These are phyloP conservation scores for Tiliacea aurago DNA, from an alignment of 2,888 invertebrate genomes.

Conservation along the genomic window DNA sequence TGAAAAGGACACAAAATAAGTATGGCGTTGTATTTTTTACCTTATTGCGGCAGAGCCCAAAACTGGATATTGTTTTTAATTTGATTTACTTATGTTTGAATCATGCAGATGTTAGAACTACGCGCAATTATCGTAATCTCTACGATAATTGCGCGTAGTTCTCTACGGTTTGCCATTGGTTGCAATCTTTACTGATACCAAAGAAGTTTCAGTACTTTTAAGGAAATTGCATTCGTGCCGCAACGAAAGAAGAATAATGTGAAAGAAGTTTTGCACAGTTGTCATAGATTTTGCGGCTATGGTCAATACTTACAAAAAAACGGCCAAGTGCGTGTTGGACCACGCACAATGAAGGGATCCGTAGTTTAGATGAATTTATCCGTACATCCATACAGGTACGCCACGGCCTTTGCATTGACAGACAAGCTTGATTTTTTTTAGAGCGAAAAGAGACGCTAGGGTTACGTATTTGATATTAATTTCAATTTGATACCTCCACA, in stretches of 20 bases:
- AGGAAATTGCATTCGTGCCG: not conserved
- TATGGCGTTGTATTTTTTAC: not conserved
- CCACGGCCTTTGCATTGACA: too few relatives aligned
- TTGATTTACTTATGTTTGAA: not conserved
- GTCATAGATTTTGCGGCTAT: not conserved
- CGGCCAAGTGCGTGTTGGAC: too few relatives aligned
- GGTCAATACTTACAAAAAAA: not conserved
- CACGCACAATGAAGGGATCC: too few relatives aligned
- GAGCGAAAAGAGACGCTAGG: too few relatives aligned
- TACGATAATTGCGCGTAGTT: too few relatives aligned
- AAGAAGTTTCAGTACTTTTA: not conserved
- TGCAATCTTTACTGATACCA: not conserved
- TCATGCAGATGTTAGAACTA: not conserved
- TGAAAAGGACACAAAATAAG: not conserved
- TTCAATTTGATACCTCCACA: too few relatives aligned
- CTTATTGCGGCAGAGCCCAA: not conserved
- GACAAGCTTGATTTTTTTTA: too few relatives aligned
- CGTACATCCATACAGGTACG: too few relatives aligned
- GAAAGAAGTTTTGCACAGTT: not conserved
- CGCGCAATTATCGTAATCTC: not conserved
- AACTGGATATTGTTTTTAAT: not conserved
- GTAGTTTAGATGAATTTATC: too few relatives aligned
- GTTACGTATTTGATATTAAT: too few relatives aligned
- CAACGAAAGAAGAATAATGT: not conserved
- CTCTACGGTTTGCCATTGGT: not conserved